phyloP scores from a whole-genome alignment of 2,797 vertebrate species.

The Mastacembelus armatus region DNA sequence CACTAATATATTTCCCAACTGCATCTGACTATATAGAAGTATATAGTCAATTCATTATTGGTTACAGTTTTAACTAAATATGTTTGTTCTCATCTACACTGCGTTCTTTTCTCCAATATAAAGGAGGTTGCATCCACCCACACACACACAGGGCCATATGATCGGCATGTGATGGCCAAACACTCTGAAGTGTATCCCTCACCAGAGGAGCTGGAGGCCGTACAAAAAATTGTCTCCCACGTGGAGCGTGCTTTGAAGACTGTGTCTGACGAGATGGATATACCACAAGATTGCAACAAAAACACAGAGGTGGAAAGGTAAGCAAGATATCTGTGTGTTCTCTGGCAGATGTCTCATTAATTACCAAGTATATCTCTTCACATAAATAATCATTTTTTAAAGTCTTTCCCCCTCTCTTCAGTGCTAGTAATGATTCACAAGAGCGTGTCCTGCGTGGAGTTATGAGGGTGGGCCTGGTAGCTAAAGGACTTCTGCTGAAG shows the following conservation, averaged over 20 bases:
- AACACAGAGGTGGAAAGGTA: conserved; percentile 67
- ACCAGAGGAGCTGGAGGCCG: conserved; percentile 90
- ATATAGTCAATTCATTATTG: not conserved
- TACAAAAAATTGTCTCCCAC: conserved; percentile 93
- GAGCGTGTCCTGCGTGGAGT: conserved; percentile 89
- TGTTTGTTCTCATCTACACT: no score
- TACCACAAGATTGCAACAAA: conserved; percentile 81
- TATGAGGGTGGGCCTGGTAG: conserved; percentile 95
- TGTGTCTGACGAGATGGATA: conserved; percentile 91
- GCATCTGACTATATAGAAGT: not conserved
- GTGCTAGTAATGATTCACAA: conserved; percentile 65
- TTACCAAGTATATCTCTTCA: not conserved
- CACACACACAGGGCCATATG: conserved; percentile 89
- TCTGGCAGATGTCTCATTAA: not conserved
- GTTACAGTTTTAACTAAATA: not conserved
- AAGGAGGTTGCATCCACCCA: conserved; percentile 61
- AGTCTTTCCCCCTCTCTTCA: not conserved
- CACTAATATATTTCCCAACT: conserved; percentile 6
- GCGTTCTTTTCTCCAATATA: not conserved
- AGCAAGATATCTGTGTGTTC: conserved; percentile 51
- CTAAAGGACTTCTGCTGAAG: conserved; percentile 94
- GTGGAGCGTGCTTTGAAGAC: conserved; percentile 92
- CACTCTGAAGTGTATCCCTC: conserved; percentile 93
- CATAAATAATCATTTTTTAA: not conserved
- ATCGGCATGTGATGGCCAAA: conserved; percentile 93